These are phyloP conservation scores for Mactra quadrangularis DNA, from an alignment of 1,140 invertebrate genomes.

Conservation along the genomic window DNA sequence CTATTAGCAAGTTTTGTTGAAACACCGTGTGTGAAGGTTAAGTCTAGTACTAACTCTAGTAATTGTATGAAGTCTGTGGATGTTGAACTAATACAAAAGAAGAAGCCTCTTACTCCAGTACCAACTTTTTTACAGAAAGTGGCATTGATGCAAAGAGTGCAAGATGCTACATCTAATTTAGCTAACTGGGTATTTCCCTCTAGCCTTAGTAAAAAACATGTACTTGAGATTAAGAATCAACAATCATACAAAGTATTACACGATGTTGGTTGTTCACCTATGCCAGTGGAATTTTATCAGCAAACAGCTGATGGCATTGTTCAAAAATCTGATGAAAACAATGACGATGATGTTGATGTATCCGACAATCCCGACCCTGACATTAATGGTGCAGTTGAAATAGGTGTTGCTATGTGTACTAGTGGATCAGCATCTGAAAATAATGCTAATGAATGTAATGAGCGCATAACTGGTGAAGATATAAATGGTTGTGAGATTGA, in stretches of 20 bases:
- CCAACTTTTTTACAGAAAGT: slow-evolving; percentile 30
- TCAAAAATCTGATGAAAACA: background rate
- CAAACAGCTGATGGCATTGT: background rate
- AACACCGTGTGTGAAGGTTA: background rate
- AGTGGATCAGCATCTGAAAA: too few species aligned
- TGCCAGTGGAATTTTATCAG: background rate
- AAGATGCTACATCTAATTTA: slow-evolving; percentile 18
- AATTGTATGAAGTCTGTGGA: background rate
- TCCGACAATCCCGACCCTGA: background rate
- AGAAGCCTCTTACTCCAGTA: background rate
- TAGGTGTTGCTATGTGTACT: background rate
- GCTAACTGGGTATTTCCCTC: slow-evolving; percentile 18
- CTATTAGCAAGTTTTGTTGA: slow-evolving; percentile 27
- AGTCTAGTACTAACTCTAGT: background rate
- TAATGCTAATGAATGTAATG: background rate
- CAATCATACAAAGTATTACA: background rate
- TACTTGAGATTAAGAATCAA: background rate
- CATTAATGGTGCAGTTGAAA: background rate
- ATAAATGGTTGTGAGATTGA: too few species aligned
- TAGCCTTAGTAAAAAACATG: background rate
- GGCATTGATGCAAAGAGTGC: slow-evolving; percentile 16
- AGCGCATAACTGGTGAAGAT: background rate
- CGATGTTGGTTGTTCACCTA: slow-evolving; percentile 28
- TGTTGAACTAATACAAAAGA: background rate
- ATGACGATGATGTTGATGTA: background rate